A percentile compares a stretch with the other conserved stretches of the same genome.
Evolutionary conservation across 2,888 invertebrate genomes (phyloP).

Genomic region (Tortrix viridana): DNA sequence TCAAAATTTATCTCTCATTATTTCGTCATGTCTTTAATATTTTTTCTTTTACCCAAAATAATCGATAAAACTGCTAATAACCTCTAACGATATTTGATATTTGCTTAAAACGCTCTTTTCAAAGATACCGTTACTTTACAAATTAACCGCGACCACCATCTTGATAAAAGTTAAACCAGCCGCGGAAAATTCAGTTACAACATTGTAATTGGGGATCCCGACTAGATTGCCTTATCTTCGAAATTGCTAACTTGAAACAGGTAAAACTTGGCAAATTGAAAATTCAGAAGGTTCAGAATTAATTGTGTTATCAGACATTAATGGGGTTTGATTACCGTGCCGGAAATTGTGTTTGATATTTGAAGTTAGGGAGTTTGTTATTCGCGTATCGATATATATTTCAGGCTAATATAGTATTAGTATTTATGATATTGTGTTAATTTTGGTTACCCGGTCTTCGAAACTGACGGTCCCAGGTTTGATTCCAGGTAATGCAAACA

Average conservation of each 20-base stretch:
- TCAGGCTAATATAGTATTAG: too few relatives aligned
- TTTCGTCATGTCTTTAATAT: too few relatives aligned
- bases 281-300: conserved; percentile 75
- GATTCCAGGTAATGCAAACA: too few relatives aligned
- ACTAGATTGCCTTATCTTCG: conserved; percentile 36
- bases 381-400: too few relatives aligned
- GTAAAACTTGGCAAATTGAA: conserved; percentile 82
- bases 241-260: conserved; percentile 74
- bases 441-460: too few relatives aligned
- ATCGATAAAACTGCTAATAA: neutral
- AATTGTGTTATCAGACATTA: conserved; percentile 84
- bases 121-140: conserved; percentile 30
- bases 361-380: too few relatives aligned
- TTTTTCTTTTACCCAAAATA: neutral
- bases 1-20: too few relatives aligned
- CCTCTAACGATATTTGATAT: neutral
- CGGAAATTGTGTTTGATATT: conserved; percentile 37
- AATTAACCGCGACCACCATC: conserved; percentile 31
- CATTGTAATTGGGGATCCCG: conserved; percentile 33
- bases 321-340: conserved; percentile 71
- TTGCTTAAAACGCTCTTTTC: neutral
- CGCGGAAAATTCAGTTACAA: conserved; percentile 37
- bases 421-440: too few relatives aligned
- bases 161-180: conserved; percentile 36
- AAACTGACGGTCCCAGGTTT: too few relatives aligned